These are phyloP conservation scores for Lamellibrachia satsuma DNA, from an alignment of 2,888 invertebrate genomes.

Conservation along the genomic window DNA sequence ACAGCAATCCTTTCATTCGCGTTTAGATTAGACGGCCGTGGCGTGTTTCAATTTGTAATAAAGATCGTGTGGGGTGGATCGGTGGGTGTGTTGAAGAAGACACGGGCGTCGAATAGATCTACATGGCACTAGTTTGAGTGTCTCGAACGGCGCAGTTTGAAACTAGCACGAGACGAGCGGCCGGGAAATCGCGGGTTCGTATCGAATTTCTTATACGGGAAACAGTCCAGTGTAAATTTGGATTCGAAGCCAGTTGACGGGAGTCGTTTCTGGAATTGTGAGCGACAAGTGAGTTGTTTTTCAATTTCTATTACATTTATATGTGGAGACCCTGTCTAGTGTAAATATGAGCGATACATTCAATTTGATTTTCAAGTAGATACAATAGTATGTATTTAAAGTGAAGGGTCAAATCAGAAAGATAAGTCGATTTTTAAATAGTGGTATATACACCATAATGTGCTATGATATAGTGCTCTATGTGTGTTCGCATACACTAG, in stretches of 20 bases:
- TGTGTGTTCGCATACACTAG: not conserved
- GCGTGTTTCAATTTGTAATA: not conserved
- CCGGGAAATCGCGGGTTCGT: not conserved
- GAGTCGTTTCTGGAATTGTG: not conserved
- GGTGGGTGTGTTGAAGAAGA: not conserved
- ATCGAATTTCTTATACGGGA: not conserved
- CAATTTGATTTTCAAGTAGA: not conserved
- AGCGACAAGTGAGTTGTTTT: not conserved
- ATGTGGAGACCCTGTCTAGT: not conserved
- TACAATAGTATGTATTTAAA: not conserved
- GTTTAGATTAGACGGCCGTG: not conserved
- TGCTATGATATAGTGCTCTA: not conserved
- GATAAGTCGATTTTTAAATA: not conserved
- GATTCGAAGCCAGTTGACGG: not conserved
- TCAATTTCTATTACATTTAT: not conserved
- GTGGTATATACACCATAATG: not conserved
- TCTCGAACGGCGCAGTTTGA: not conserved
- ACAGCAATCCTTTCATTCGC: not conserved
- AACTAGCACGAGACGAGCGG: not conserved
- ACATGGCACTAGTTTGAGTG: not conserved
- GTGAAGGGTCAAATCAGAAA: not conserved
- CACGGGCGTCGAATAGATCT: not conserved
- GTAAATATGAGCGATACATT: not conserved
- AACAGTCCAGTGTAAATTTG: not conserved
- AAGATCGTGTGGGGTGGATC: not conserved